phyloP scores from a whole-genome alignment of 1,140 invertebrate genomes.

The Drosophila ambigua region DNA sequence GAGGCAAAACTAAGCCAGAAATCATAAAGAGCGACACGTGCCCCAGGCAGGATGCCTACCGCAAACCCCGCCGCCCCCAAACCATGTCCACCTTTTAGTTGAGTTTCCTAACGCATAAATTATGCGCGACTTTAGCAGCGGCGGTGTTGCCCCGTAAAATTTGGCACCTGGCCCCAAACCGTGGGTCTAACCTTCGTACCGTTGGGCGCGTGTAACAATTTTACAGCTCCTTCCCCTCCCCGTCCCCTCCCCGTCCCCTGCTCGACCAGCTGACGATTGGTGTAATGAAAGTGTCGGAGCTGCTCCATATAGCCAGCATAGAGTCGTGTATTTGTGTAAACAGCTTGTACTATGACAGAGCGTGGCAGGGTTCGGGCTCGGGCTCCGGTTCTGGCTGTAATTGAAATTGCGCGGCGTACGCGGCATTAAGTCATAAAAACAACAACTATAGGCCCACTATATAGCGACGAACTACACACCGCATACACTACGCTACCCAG shows the following conservation, averaged over 20 bases:
- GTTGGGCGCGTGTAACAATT: slow-evolving; percentile 57
- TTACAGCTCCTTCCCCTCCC: slow-evolving; percentile 14
- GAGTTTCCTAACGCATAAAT: slow-evolving; percentile 59
- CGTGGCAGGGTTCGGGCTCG: neutral
- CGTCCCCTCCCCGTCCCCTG: too few relatives aligned
- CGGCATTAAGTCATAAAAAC: slow-evolving; percentile 80
- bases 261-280: slow-evolving; percentile 2
- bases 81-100: neutral
- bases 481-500: slow-evolving; percentile 1
- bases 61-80: too few relatives aligned
- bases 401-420: slow-evolving; percentile 80
- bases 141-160: slow-evolving; percentile 40
- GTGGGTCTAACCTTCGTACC: slow-evolving; percentile 43
- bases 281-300: slow-evolving; percentile 63
- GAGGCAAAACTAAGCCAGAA: slow-evolving; percentile 11
- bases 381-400: slow-evolving; percentile 42
- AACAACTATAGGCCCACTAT: slow-evolving; percentile 46
- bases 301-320: slow-evolving; percentile 25
- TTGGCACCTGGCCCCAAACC: slow-evolving; percentile 68
- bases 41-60: slow-evolving; percentile 9
- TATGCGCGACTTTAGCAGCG: slow-evolving; percentile 42
- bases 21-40: slow-evolving; percentile 74
- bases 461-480: neutral
- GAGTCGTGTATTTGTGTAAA: slow-evolving; percentile 45
- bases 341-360: slow-evolving; percentile 18